Base-by-base conservation (phyloP, 1,140 invertebrate genomes). In the Leucophenga varia region DNA sequence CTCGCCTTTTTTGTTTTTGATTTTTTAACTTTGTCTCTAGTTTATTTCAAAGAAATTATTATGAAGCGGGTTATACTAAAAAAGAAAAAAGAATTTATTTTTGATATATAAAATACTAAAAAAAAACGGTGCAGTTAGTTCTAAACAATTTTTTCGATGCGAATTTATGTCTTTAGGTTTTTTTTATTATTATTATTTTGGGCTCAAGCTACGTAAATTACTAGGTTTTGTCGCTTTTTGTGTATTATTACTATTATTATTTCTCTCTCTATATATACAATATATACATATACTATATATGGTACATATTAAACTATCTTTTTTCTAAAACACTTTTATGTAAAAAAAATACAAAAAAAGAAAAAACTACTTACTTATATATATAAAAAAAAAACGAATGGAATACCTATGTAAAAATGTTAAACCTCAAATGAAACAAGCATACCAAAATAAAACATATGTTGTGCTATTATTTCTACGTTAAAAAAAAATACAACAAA, bases 181-280 rank as follows among this genome's bases (percentile, higher is more conserved):
- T 34, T 40, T 34, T 42, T 39, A 1, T 45, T 55, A 22, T 45
- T 40, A 51, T 35, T 59, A 32, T 67, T 67, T 47, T 63, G 63
- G 63, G 63, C 63, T 65, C 58, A 61, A 57, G 52, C 63, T 67
- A 67, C 63, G 61, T 67, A 67, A 67, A 55, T 55, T 63, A 63
- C 52, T 56, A n/a, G 12, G 2, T 19, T 40, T n/a, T 40, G 6
- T 40, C 38, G 4, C 38, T 40, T 19, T 40, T 12, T 40, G 12
- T 40, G 49, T 64, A 59, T 57, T 20, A 50, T 28, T 59, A 47
- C 43, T 50, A 25, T 51, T 52, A 39, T 61, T 54, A 54, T 50
- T 52, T 58, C 35, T 40, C 22, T 54, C 48, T 47, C 28, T n/a
- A n/a, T n/a, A n/a, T n/a, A n/a, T n/a, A n/a, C n/a, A n/a, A n/a